Base-by-base conservation (phyloP, 1,140 invertebrate species). In the Forficula auricularia region DNA sequence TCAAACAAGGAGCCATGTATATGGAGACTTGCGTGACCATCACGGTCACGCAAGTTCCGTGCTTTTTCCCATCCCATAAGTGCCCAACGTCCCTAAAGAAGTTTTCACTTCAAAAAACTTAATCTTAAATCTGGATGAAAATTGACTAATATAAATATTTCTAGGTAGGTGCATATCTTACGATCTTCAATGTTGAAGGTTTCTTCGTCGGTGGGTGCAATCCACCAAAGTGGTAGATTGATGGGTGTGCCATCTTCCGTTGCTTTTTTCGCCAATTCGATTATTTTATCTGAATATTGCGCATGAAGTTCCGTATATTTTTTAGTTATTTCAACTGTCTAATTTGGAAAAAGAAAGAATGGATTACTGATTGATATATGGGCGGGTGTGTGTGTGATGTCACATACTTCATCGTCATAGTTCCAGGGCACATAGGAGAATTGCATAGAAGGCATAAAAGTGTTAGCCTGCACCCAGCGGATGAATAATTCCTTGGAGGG, bases 221-320 rank as follows among this genome's bases (percentile, higher is more conserved):
- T 16, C 86, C 85, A 92, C 87, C 88, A 92, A n/a, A 92, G 68
- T 0, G 87, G 86, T 13, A 80, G 65, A 62, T 90, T 82, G 30
- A 86, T 69, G 0, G 84, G 83, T 8, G 68, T 65, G 42, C 84
- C 85, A 3, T 65, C 64, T 1, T 54, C 35, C 0, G 76, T 67
- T 10, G 77, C 65, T 39, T 66, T 59, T 42, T 68, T 56, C 55
- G 80, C 78, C 30, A 70, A 60, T 6, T 60, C 56, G 15, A 73
- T 52, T 19, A 90, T 81, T 30, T 64, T 57, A 12, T 71, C 65
- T 0, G 77, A 62, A 49, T 73, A 76, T 13, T 70, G 52, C n/a
- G 68, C 66, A 54, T 88, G 84, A 1, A 90, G 57, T 13, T 70
- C 52, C 0, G 79, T 75, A 50, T 73, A 77, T 42, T 62, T 69